Evolutionary conservation across 2,888 invertebrate genomes (phyloP).

Genomic region (Drosophila falleni): DNA sequence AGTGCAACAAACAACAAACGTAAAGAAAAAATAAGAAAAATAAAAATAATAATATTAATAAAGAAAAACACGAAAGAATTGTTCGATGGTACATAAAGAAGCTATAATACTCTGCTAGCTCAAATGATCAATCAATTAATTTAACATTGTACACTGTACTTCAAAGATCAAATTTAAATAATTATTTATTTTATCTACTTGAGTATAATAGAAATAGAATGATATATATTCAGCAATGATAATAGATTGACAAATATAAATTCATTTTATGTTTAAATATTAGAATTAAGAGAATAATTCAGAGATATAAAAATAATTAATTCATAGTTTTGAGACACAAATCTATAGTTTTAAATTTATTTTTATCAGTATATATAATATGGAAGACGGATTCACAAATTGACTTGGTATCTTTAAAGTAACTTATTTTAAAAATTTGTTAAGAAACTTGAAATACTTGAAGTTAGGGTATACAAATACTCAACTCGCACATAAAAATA

Average conservation of each 20-base stretch:
- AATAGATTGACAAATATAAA: too few relatives aligned
- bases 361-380: too few relatives aligned
- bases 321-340: too few relatives aligned
- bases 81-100: neutral
- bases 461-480: slow-evolving; percentile 2
- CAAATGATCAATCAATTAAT: neutral
- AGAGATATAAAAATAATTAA: too few relatives aligned
- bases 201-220: too few relatives aligned
- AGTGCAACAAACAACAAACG: slow-evolving; percentile 17
- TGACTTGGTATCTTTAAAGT: neutral
- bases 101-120: slow-evolving; percentile 17
- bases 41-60: slow-evolving; percentile 24
- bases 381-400: too few relatives aligned
- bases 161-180: too few relatives aligned
- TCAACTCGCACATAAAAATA: slow-evolving; percentile 29
- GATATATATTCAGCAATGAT: too few relatives aligned
- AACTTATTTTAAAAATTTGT: neutral
- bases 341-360: too few relatives aligned
- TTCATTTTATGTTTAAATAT: too few relatives aligned
- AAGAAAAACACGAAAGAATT: slow-evolving; percentile 1
- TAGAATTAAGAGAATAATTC: too few relatives aligned
- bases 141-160: neutral
- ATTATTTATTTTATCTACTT: too few relatives aligned
- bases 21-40: slow-evolving; percentile 14
- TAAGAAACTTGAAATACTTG: neutral